phyloP scores from a whole-genome alignment of 30 jellyfish, hydroid and myxozoan species.

The Aurelia aurita region DNA sequence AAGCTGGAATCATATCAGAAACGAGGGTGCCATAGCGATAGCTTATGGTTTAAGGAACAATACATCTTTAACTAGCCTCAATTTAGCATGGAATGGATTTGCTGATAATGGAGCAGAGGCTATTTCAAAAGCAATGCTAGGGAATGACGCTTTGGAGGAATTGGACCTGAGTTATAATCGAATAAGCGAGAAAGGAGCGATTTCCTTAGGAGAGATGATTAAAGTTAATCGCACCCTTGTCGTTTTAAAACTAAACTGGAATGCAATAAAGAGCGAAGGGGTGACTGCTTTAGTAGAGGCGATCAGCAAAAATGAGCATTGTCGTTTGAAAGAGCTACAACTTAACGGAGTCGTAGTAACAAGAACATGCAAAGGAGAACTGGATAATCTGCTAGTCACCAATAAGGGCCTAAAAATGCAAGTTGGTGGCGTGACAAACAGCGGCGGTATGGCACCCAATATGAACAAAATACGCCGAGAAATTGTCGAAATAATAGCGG shows the following conservation, averaged over 20 bases:
- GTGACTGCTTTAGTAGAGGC: constrained; percentile 52
- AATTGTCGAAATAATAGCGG: constrained; percentile 64
- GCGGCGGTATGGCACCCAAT: constrained; percentile 55
- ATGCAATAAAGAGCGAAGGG: constrained; percentile 61
- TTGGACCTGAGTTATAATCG: constrained; percentile 74
- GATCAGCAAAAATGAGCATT: constrained; percentile 26
- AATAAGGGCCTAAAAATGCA: constrained; percentile 32
- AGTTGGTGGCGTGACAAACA: constrained; percentile 74
- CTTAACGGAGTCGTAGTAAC: constrained; percentile 64
- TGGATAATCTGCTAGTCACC: constrained; percentile 49
- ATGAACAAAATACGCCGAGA: constrained; percentile 69
- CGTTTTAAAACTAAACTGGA: constrained; percentile 64
- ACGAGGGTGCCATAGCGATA: constrained; percentile 69
- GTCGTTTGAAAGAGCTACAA: constrained; percentile 32
- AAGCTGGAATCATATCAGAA: constrained; percentile 80
- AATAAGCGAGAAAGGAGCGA: constrained; percentile 62
- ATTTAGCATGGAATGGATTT: constrained; percentile 83
- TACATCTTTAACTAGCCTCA: constrained; percentile 18
- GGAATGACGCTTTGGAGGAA: constrained; percentile 34
- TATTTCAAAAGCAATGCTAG: constrained; percentile 51
- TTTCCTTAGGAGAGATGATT: constrained; percentile 41
- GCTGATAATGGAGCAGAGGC: constrained; percentile 87
- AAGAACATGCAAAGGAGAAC: constrained; percentile 44
- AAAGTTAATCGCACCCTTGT: constrained; percentile 18
- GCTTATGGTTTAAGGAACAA: constrained; percentile 39